Conservation (phyloP, 2,888 invertebrate species). For the Harpagoxenus sublaevis region DNA sequence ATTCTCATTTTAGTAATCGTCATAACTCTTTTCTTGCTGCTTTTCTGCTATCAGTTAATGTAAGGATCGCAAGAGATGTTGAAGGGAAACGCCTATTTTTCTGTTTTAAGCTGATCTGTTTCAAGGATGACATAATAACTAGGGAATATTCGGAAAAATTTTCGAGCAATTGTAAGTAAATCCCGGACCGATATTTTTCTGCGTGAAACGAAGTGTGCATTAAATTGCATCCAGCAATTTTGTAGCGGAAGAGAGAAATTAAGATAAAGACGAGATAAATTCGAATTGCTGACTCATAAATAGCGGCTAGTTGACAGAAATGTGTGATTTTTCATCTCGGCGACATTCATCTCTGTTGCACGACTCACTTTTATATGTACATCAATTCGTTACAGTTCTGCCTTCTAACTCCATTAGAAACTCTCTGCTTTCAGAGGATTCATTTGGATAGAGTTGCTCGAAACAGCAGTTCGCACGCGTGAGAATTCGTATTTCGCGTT, state of each 20-base stretch:
- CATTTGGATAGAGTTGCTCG: background rate
- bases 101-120: background rate
- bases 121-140: background rate
- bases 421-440: background rate
- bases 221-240: background rate
- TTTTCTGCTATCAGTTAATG: background rate
- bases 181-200: background rate
- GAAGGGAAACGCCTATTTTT: background rate
- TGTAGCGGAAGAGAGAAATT: background rate
- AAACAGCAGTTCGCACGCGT: background rate
- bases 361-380: background rate
- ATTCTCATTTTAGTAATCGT: background rate
- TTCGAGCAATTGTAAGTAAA: background rate
- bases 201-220: background rate
- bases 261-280: background rate
- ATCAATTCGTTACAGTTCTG: background rate
- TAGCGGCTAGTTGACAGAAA: conserved; percentile 14
- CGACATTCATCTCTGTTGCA: background rate
- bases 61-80: background rate
- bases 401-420: background rate
- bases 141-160: background rate
- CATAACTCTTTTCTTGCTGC: background rate
- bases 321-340: background rate
- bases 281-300: background rate
- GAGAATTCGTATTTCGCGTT: background rate